Percentiles rank a stretch among this genome's conserved stretches.
phyloP scores from a whole-genome alignment of 2,888 invertebrate species.

The Drosophila sordidapex region DNA sequence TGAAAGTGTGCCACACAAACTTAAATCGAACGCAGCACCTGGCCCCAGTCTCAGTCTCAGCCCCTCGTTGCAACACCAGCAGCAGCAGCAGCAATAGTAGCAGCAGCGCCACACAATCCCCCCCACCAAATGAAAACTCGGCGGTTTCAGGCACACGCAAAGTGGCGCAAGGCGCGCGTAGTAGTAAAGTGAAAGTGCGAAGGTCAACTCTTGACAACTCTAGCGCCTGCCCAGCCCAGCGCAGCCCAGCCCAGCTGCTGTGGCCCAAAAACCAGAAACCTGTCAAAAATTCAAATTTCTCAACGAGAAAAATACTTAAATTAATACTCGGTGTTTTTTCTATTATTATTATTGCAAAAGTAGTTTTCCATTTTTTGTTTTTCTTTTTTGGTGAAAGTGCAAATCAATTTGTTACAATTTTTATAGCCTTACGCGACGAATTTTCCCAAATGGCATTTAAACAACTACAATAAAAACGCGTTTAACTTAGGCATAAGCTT shows the following conservation, averaged over 20 bases:
- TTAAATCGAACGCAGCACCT: constrained; percentile 48
- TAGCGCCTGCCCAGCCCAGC: constrained; percentile 69
- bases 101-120: constrained; percentile 4
- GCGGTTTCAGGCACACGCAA: constrained; percentile 74
- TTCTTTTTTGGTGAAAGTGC: constrained; percentile 40
- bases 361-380: constrained; percentile 22
- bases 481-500: constrained; percentile 55
- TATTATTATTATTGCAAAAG: constrained; percentile 13
- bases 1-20: constrained; percentile 30
- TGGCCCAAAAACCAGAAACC: constrained; percentile 25
- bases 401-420: constrained; percentile 53
- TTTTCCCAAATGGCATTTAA: constrained; percentile 75
- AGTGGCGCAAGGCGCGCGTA: constrained; percentile 71
- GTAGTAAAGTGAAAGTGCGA: constrained; percentile 80
- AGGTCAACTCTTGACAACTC: constrained; percentile 71
- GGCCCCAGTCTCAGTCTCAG: constrained; percentile 39
- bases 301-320: constrained; percentile 28
- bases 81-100: constrained; percentile 15
- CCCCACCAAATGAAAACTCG: constrained; percentile 73
- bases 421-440: constrained; percentile 59
- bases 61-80: constrained; percentile 20
- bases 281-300: constrained; percentile 21
- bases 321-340: constrained; percentile 23
- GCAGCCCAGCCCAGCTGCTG: constrained; percentile 43
- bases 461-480: constrained; percentile 49